Base-by-base conservation (phyloP, 2,888 invertebrate species). In the Hypolimnas misippus region DNA sequence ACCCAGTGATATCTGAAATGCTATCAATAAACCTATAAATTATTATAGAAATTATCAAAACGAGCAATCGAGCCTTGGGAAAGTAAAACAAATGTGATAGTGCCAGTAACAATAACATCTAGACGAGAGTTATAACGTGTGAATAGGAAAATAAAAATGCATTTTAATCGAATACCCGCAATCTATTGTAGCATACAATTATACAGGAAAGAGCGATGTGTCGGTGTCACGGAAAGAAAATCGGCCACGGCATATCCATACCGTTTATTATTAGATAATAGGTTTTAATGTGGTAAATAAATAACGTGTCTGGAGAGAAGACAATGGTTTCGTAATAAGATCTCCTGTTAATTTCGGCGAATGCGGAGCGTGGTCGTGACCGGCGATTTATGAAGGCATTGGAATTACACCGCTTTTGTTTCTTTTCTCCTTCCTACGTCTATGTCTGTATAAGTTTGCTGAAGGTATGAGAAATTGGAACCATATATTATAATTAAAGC, bases 281-380 rank as follows among this genome's bases (percentile, higher is more conserved):
- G 49, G 85, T 86, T 85, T 83, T 87, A 87, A 86, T 87, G 84
- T 82, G 77, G 82, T 79, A 84, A 84, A 89, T 91, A 90, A 91
- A 92, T 89, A 87, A 87, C 83, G 74, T 74, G 74, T 75, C 76
- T 81, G 74, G 81, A 79, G 81, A 78, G 83, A 85, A 89, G 83
- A 92, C 90, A 92, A 92, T 90, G 85, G 82, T 85, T 75, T 73
- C 73, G 88, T 89, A 88, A 89, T 84, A 81, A 86, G 87, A 89
- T 87, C 82, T 84, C 77, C 78, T 84, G 86, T 86, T 87, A 88
- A 89, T 90, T 87, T 87, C 85, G 79, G 84, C 78, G 81, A 86
- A 84, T 85, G 82, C 79, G 82, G 78, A 79, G 77, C 79, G 77
- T 71, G 74, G 73, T 78, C 76, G 76, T 69, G 81, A 82, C 82